These are phyloP conservation scores for Procavia capensis DNA, from an alignment of 2,113 vertebrate genomes.

Conservation along the genomic window DNA sequence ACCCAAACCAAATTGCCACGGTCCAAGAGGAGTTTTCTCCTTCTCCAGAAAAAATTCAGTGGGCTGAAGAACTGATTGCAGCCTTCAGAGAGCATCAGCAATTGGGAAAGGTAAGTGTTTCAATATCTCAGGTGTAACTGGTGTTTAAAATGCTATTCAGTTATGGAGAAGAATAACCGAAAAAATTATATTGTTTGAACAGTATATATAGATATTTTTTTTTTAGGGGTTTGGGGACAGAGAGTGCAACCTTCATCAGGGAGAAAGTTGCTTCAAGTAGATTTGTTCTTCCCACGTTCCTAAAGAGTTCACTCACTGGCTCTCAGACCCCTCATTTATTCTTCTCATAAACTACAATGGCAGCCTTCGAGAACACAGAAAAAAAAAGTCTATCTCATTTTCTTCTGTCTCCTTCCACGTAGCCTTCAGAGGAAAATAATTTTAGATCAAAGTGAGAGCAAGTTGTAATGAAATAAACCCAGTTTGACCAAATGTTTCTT, in stretches of 20 bases:
- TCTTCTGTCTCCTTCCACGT: not conserved
- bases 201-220: not conserved
- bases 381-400: constrained; percentile 66
- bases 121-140: constrained; percentile 68
- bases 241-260: constrained; percentile 2
- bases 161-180: not conserved
- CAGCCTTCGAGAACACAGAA: constrained; percentile 54
- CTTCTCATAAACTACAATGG: constrained; percentile 57
- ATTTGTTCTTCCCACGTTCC: not conserved
- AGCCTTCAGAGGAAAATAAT: constrained; percentile 74
- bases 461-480: constrained; percentile 73
- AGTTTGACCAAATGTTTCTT: constrained; percentile 74
- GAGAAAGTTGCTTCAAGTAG: constrained; percentile 30
- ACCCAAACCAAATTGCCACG: constrained; percentile 95
- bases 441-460: constrained; percentile 79
- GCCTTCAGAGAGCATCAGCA: constrained; percentile 96
- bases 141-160: constrained; percentile 53
- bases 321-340: constrained; percentile 17
- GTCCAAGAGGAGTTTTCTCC: constrained; percentile 98
- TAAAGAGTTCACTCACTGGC: constrained; percentile 11
- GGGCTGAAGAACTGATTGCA: constrained; percentile 95
- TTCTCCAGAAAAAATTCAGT: constrained; percentile 93
- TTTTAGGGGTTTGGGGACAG: not conserved
- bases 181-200: not conserved
- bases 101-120: constrained; percentile 95